Evolutionary conservation across 2,888 invertebrate species (phyloP).

Genomic region (Mystacides longicornis): DNA sequence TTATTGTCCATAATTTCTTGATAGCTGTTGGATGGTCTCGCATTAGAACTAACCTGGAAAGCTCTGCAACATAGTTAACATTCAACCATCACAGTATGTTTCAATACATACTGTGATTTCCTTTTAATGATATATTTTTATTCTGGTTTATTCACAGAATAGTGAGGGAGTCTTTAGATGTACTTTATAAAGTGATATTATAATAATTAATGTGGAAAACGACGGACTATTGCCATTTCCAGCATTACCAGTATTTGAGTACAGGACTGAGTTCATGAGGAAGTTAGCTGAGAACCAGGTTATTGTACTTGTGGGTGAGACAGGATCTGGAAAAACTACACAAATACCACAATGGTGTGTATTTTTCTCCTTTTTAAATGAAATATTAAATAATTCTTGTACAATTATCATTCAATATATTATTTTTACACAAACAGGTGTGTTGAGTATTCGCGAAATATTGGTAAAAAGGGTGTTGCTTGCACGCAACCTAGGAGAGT

Average conservation of each 20-base stretch:
- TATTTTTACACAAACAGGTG: conserved; percentile 38
- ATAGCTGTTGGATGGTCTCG: background rate
- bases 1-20: too few relatives aligned
- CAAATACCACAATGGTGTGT: conserved; percentile 92
- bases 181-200: background rate
- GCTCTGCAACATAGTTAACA: too few relatives aligned
- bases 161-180: background rate
- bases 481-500: conserved; percentile 97
- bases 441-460: conserved; percentile 62
- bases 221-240: conserved; percentile 7
- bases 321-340: conserved; percentile 99
- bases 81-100: too few relatives aligned
- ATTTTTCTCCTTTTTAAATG: too few relatives aligned
- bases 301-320: conserved; percentile 96
- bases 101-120: too few relatives aligned
- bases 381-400: too few relatives aligned
- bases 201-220: conserved; percentile 1
- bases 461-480: conserved; percentile 74
- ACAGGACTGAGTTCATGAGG: conserved; percentile 92
- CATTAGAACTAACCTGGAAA: background rate
- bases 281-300: conserved; percentile 88
- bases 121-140: background rate
- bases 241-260: conserved; percentile 94
- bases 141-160: conserved; percentile 2
- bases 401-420: too few relatives aligned